Conservation (phyloP, 1,140 invertebrate species). For the Trichomalopsis sarcophagae region DNA sequence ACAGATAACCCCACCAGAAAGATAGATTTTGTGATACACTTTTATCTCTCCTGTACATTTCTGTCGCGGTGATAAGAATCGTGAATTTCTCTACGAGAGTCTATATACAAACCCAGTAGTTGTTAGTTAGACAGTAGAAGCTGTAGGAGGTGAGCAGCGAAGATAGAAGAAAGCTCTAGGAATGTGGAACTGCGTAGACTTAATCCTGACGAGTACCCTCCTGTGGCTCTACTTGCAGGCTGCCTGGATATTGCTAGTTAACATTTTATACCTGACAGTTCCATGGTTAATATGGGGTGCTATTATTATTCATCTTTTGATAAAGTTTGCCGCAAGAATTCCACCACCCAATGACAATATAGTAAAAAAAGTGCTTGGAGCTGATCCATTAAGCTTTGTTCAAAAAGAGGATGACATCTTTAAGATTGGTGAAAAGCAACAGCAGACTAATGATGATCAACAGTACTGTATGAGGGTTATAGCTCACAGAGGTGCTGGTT, state of each 20-base stretch:
- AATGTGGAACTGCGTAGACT: conserved; percentile 53
- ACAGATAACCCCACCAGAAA: conserved; percentile 6
- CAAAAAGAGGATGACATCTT: conserved; percentile 52
- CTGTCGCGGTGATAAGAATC: neutral
- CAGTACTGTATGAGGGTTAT: conserved; percentile 75
- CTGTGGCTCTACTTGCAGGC: conserved; percentile 64
- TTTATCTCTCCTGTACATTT: neutral
- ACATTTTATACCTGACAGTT: conserved; percentile 61
- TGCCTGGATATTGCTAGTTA: conserved; percentile 56
- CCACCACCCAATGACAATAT: conserved; percentile 63
- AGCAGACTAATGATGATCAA: conserved; percentile 58
- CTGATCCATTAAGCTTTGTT: conserved; percentile 62
- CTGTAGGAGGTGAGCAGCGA: neutral
- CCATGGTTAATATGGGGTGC: conserved; percentile 67
- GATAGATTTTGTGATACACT: neutral
- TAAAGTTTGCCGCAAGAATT: conserved; percentile 61
- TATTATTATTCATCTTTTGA: conserved; percentile 54
- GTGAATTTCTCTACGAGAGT: neutral
- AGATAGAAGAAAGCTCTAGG: conserved; percentile 18
- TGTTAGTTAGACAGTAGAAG: neutral
- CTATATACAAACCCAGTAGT: neutral
- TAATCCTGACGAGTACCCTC: conserved; percentile 58
- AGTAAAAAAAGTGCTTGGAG: conserved; percentile 72
- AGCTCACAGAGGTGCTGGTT: conserved; percentile 81
- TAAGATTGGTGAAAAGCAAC: conserved; percentile 49